Evolutionary conservation across 2,797 vertebrate species (phyloP).

Genomic region (Falco naumanni): DNA sequence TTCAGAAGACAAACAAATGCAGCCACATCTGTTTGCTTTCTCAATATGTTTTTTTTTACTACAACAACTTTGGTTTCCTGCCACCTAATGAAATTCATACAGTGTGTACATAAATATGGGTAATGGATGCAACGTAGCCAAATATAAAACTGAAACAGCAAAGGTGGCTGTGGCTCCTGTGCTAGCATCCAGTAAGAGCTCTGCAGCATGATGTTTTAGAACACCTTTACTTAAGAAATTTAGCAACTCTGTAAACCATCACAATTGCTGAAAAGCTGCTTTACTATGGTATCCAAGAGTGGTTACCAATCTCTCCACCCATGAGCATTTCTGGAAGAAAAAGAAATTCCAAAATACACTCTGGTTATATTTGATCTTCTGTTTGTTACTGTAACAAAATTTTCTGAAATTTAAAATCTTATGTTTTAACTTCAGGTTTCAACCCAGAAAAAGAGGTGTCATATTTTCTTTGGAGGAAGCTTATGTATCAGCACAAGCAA

Average conservation of each 20-base stretch:
- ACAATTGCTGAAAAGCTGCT: background rate
- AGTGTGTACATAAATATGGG: rapidly evolving
- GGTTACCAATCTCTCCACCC: background rate
- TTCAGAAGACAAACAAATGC: background rate
- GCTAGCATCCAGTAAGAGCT: background rate
- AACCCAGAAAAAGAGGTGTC: background rate
- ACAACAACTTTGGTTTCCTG: background rate
- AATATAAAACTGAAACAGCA: background rate
- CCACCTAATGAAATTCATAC: background rate
- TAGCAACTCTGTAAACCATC: background rate
- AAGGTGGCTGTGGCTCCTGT: background rate
- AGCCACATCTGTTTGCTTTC: background rate
- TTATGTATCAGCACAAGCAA: background rate
- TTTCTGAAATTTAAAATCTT: background rate
- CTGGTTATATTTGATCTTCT: background rate
- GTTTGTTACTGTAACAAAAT: background rate
- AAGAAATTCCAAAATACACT: background rate
- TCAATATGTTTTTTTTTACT: background rate
- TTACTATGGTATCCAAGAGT: background rate
- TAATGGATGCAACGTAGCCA: background rate
- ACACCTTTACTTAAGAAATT: background rate
- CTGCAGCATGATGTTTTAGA: background rate
- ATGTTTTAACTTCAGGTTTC: background rate
- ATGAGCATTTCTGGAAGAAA: background rate
- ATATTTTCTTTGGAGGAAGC: background rate